Evolutionary conservation across 1,140 invertebrate species (phyloP).

Genomic region (Caenorhabditis briggsae): DNA sequence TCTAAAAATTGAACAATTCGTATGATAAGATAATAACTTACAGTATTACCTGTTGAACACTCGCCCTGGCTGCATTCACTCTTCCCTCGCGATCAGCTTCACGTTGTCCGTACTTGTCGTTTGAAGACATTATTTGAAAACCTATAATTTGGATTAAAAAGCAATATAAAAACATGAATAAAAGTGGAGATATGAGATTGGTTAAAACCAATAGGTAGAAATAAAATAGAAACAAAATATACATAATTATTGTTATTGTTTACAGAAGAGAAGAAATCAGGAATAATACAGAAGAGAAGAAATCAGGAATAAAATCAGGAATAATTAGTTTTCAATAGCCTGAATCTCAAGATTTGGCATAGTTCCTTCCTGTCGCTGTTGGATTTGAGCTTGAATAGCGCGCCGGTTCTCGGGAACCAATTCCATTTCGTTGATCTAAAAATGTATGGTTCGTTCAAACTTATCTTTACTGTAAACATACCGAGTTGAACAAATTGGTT

Average conservation of each 20-base stretch:
- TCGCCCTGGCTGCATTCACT: not conserved
- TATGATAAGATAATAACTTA: no score
- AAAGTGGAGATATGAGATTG: not conserved
- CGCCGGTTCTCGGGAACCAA: not conserved
- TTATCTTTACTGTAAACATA: not conserved
- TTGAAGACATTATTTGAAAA: no score
- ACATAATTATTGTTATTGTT: not conserved
- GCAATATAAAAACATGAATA: no score
- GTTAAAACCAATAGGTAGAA: not conserved
- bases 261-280: not conserved
- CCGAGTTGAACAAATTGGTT: not conserved
- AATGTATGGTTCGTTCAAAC: no score
- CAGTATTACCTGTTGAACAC: not conserved
- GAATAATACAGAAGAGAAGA: not conserved
- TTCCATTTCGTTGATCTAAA: constrained; percentile 2
- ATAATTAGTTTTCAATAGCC: not conserved
- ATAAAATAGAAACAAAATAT: not conserved
- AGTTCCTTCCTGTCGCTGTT: not conserved
- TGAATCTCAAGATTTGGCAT: not conserved
- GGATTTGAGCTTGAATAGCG: not conserved
- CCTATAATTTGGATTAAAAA: no score
- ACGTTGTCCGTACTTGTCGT: no score
- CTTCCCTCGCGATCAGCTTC: no score
- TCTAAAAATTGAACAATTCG: no score
- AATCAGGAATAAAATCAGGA: not conserved